Evolutionary conservation across 2,888 invertebrate species (phyloP).

Genomic region (Plusia festucae): DNA sequence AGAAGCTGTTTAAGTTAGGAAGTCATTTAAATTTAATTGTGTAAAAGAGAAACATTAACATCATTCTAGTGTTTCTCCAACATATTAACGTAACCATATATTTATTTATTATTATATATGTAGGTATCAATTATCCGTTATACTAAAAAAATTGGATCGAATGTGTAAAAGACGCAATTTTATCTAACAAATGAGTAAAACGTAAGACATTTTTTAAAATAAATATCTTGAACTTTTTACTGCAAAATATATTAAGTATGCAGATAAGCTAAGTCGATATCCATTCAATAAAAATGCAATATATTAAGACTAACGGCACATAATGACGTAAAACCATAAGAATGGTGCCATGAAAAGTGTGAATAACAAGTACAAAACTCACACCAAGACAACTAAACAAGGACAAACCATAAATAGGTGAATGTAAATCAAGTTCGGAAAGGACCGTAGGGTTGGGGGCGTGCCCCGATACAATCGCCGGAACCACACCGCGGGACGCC

Average conservation of each 20-base stretch:
- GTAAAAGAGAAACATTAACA: background rate
- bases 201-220: too few species aligned
- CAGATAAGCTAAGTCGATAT: background rate
- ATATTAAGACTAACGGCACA: background rate
- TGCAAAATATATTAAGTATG: too few species aligned
- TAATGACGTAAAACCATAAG: background rate
- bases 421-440: conserved; percentile 64
- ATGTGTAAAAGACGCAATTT: too few species aligned
- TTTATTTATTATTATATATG: too few species aligned
- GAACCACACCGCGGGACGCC: conserved; percentile 80
- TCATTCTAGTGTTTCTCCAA: too few species aligned
- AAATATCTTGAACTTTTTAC: too few species aligned
- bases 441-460: conserved; percentile 67
- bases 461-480: conserved; percentile 79
- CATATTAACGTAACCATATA: too few species aligned
- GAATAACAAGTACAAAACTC: conserved; percentile 3
- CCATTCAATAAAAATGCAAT: background rate
- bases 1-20: background rate
- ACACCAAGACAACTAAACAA: conserved; percentile 40
- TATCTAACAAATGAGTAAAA: too few species aligned
- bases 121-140: too few species aligned
- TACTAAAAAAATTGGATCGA: too few species aligned
- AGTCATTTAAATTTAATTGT: conserved; percentile 2
- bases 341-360: background rate
- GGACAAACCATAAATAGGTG: conserved; percentile 54